A percentile compares a stretch with the other conserved stretches of the same genome.
Evolutionary conservation across 2,888 invertebrate species (phyloP).

Genomic region (Strigamia transsilvanica): DNA sequence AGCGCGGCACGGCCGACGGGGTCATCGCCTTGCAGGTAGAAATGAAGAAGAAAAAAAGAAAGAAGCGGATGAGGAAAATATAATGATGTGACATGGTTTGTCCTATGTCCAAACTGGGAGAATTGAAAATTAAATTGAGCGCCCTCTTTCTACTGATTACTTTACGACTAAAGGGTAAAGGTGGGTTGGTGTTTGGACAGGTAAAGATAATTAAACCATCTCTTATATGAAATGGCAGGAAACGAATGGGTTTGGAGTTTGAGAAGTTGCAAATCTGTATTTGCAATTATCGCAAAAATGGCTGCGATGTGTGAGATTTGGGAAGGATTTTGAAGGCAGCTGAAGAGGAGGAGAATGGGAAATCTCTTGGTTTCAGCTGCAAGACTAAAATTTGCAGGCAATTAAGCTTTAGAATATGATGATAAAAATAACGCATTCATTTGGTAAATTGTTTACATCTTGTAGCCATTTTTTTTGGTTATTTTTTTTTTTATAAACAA

Average conservation of each 20-base stretch:
- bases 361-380: no score
- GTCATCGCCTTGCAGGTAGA: conserved; percentile 5
- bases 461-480: no score
- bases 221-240: background rate
- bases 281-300: no score
- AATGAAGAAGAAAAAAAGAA: background rate
- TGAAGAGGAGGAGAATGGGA: no score
- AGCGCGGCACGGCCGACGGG: conserved; percentile 1
- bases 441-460: no score
- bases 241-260: background rate
- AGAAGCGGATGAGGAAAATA: conserved; percentile 14
- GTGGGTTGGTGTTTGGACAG: conserved; percentile 1
- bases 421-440: no score
- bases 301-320: no score
- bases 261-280: background rate
- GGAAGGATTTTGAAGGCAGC: no score
- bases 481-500: no score
- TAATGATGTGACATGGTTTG: conserved; percentile 9
- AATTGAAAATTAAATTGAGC: conserved; percentile 15
- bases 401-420: no score
- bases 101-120: conserved; percentile 9
- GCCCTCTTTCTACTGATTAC: conserved; percentile 1
- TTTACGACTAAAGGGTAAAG: conserved; percentile 12
- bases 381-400: no score
- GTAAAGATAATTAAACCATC: conserved; percentile 20